Conservation (phyloP, 2,113 vertebrate species). For the Silurus glanis region DNA sequence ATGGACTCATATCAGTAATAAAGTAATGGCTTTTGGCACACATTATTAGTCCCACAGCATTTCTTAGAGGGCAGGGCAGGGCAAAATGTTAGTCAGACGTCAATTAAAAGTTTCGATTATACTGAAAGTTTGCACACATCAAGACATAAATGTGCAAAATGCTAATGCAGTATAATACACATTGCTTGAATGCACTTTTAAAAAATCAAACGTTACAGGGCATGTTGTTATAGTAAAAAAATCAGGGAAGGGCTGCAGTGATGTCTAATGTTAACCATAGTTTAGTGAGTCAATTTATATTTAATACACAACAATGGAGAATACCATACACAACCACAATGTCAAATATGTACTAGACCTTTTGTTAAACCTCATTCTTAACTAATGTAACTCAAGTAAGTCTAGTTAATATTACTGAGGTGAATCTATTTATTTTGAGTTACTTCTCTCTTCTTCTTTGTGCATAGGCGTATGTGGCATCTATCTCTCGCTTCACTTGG, state of each 20-base stretch:
- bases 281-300: neutral
- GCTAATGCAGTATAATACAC: neutral
- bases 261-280: neutral
- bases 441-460: neutral
- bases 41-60: neutral
- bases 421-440: neutral
- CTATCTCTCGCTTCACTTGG: neutral
- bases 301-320: neutral
- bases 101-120: neutral
- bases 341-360: neutral
- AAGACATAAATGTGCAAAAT: neutral
- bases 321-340: too few species aligned
- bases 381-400: neutral
- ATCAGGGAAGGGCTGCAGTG: neutral
- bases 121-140: neutral
- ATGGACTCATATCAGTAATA: conserved; percentile 9
- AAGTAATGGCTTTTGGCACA: neutral
- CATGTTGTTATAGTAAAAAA: neutral
- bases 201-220: neutral
- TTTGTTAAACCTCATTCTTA: neutral
- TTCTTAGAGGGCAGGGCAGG: neutral
- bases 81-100: neutral
- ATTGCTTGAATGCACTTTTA: neutral
- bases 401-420: neutral
- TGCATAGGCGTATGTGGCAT: neutral